Base-by-base conservation (phyloP, 2,797 vertebrate species). In the Hippocampus kuda region DNA sequence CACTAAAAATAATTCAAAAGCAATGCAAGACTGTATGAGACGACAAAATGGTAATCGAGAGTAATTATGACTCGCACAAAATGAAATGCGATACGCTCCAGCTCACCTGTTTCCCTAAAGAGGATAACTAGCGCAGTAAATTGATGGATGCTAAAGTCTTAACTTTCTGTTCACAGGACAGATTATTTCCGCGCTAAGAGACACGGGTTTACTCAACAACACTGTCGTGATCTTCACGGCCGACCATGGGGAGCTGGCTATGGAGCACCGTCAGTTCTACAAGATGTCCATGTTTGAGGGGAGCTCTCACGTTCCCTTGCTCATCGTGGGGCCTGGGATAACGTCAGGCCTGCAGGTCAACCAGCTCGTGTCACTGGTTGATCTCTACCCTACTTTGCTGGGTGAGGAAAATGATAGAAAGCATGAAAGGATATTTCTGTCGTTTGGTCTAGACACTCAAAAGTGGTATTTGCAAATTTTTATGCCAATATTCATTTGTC, bases 271-370 rank as follows among this genome's bases (percentile, higher is more conserved):
- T 26, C 96, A 98, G 87, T 99, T 97, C 86, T 99, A 98, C 77
- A 98, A 99, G 89, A 98, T 99, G 97, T 98, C 96, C 57, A 98
- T 99, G 97, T 98, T 94, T 71, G 95, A 99, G 86, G 96, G 94
- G 73, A 98, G 97, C 64, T 91, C 93, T n/a, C 97, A 94, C 27
- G 77, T 98, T 72, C 95, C 97, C 9, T 90, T 98, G 68, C 62
- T 98, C 72, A 80, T 95, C 65, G 93, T 92, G 93, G 97, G 96
- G 0, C 94, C 95, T 2, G 87, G 89, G 5, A 66, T 97, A 68
- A 89, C 81, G 76, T 77, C 90, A n/a, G 90, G 90, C 38, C 79
- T 83, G 59, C 89, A 90, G 83, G 78, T 95, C 63, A 65, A 87
- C 61, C 81, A 90, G 78, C 70, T 90, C 7, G 94, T 98, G 62